A percentile compares a stretch with the other conserved stretches of the same genome.
Conservation (phyloP, 2,113 vertebrate species). For the Brachirus orientalis region DNA sequence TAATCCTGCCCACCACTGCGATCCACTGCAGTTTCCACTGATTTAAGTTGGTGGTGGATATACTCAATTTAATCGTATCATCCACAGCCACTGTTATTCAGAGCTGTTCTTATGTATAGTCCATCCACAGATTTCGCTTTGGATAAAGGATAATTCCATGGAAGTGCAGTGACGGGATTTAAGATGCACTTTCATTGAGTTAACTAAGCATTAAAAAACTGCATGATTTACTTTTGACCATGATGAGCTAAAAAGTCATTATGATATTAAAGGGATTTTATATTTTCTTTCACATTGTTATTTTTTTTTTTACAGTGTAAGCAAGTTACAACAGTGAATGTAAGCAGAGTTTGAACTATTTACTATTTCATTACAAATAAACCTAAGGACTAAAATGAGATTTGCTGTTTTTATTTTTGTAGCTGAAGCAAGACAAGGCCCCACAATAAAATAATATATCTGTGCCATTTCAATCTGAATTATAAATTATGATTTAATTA, state of each 20-base stretch:
- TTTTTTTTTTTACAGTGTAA: no score
- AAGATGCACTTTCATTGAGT: conserved; percentile 18
- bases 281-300: no score
- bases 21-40: no score
- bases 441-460: no score
- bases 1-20: no score
- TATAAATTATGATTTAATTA: not conserved
- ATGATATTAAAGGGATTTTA: conserved; percentile 13
- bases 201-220: conserved; percentile 16
- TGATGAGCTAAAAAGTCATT: conserved; percentile 28
- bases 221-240: not conserved
- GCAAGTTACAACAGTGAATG: no score
- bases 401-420: no score
- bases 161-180: conserved; percentile 56
- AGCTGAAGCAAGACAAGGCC: no score
- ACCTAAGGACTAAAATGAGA: no score
- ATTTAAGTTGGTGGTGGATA: conserved; percentile 43
- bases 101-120: conserved; percentile 55
- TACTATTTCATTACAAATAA: no score
- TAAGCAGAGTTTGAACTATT: no score
- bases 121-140: conserved; percentile 43
- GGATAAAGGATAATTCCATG: conserved; percentile 45
- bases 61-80: conserved; percentile 68
- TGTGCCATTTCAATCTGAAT: no score
- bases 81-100: conserved; percentile 51